Base-by-base conservation (phyloP, 92 coral and sea anemone genomes). In the Hydrozoanthus gracilis region DNA sequence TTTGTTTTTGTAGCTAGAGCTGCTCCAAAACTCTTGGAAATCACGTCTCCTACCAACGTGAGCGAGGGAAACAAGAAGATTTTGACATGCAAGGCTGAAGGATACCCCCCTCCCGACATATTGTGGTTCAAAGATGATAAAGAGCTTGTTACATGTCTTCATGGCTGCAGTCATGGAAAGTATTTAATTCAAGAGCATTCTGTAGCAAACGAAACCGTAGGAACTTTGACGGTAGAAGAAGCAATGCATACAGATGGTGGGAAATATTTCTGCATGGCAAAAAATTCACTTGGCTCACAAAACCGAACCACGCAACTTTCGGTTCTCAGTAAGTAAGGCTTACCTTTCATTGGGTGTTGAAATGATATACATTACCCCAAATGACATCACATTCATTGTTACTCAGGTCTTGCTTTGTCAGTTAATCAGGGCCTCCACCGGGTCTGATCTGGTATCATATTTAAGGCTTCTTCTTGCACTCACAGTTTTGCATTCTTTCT, bases 71-170 rank as follows among this genome's bases (percentile, higher is more conserved):
- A 27, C 18, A 13, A n/a, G 7, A 10, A 51, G 27, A 1, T 1
- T 18, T 1, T 76, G 8, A 3, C 3, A 27, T 90, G 90, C 35
- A 7, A 48, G 5, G 88, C 93, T 8, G 16, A 49, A 65, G 90
- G 88, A 5, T 35, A 87, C 66, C 93, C 93, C 4, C 73, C 18
- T 6, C 93, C 90, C 9, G 20, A 5, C 7, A 17, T 87, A 7
- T 51, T 46, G 15, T 90, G 90, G 90, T 70, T 82, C 49, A 90
- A 87, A 70, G 75, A 87, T 79, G 86, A 67, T 8, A 50, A 82
- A 55, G 67, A 89, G 49, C 52, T 89, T 51, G 11, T 20, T 3
- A 17, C 45, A 0, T 87, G 90, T 73, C 55, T n/a, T 1, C 3
- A 61, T 0, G 15, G 74, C 70, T 73, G 82, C 7, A 56, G 4